Conservation (phyloP, 2,113 vertebrate genomes). For the Rhinopomastus cyanomelas region DNA sequence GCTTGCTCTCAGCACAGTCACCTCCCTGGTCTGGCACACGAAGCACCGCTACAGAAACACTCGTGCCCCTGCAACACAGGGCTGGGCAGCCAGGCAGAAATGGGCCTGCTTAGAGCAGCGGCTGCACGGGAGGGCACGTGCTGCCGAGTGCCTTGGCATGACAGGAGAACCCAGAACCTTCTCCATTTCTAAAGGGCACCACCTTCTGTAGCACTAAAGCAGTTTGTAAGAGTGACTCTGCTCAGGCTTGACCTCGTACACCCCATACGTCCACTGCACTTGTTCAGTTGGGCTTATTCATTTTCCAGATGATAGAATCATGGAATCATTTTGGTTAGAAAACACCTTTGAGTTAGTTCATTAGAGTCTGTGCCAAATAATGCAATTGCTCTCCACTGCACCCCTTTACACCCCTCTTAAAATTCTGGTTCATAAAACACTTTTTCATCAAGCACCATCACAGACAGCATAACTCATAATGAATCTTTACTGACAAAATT, state of each 20-base stretch:
- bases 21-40: not conserved
- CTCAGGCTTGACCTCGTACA: not conserved
- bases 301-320: not conserved
- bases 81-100: not conserved
- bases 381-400: not conserved
- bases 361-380: not conserved
- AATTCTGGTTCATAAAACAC: not conserved
- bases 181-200: not conserved
- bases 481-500: not conserved
- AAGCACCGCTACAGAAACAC: not conserved
- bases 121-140: not conserved
- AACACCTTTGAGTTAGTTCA: not conserved
- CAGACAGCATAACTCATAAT: not conserved
- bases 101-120: not conserved
- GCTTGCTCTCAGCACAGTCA: not conserved
- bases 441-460: not conserved
- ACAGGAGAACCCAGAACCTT: not conserved
- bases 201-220: not conserved
- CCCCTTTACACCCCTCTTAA: not conserved
- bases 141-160: no score
- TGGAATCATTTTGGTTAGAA: not conserved
- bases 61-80: not conserved
- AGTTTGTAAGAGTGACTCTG: not conserved
- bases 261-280: not conserved
- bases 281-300: not conserved